These are phyloP conservation scores for Limnothrissa miodon DNA, from an alignment of 2,113 vertebrate species.

Conservation along the genomic window DNA sequence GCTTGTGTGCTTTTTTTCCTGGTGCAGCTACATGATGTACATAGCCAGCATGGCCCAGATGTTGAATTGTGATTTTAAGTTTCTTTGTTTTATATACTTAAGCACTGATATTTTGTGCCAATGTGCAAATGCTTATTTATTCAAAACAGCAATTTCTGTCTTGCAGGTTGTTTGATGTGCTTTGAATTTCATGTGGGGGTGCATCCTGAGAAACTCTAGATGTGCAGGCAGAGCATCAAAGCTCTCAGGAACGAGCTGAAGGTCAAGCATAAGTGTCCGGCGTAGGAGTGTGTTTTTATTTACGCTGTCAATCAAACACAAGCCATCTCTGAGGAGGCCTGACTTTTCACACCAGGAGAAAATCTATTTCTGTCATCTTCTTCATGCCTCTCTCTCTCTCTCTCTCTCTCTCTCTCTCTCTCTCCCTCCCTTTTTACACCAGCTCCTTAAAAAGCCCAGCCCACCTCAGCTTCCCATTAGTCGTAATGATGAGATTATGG, in stretches of 20 bases:
- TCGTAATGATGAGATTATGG: neutral
- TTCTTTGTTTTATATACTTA: neutral
- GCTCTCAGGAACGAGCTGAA: neutral
- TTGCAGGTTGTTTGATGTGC: neutral
- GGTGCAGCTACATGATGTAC: neutral
- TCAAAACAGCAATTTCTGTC: neutral
- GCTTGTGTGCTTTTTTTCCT: neutral
- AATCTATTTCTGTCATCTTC: neutral
- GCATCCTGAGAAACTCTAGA: neutral
- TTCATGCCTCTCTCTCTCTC: neutral
- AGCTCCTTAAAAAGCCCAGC: neutral
- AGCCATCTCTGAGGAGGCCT: neutral
- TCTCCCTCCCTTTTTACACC: no score
- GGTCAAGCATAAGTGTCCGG: slow-evolving; percentile 2
- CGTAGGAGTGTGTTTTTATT: slow-evolving; percentile 9
- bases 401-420: no score
- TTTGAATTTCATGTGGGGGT: neutral
- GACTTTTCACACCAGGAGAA: neutral
- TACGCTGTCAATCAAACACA: neutral
- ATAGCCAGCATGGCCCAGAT: neutral
- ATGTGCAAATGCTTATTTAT: neutral
- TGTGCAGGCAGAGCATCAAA: neutral
- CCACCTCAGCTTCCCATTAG: neutral
- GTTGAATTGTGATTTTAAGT: neutral
- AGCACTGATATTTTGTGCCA: neutral